Conservation (phyloP, 1,140 invertebrate genomes). For the Gonioctena quinquepunctata region DNA sequence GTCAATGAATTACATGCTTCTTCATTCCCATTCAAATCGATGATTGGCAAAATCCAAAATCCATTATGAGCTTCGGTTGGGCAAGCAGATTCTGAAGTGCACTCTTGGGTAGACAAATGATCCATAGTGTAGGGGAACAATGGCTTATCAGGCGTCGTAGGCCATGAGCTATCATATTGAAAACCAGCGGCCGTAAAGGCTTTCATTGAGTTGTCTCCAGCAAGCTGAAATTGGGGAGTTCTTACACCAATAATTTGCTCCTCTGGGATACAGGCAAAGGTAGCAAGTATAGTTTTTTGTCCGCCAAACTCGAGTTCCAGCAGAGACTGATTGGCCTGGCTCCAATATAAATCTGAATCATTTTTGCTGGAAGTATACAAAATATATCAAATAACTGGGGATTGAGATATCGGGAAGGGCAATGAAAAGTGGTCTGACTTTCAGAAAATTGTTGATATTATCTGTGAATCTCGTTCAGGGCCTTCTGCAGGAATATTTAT, state of each 20-base stretch:
- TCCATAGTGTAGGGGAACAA: constrained; percentile 71
- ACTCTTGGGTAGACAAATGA: constrained; percentile 65
- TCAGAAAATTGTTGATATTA: too few species aligned
- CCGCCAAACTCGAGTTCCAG: constrained; percentile 40
- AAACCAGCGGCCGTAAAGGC: constrained; percentile 59
- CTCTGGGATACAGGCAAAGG: constrained; percentile 43
- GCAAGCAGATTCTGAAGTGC: constrained; percentile 62
- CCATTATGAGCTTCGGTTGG: constrained; percentile 65
- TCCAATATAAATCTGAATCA: constrained; percentile 57
- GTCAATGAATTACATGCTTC: constrained; percentile 65
- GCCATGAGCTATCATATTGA: constrained; percentile 69
- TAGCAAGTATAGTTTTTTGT: constrained; percentile 39
- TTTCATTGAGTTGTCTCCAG: constrained; percentile 58
- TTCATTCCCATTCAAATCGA: constrained; percentile 61
- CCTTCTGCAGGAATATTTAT: too few species aligned
- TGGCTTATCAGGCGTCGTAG: constrained; percentile 56
- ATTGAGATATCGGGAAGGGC: too few species aligned
- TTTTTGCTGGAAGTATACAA: constrained; percentile 70
- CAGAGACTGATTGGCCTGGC: constrained; percentile 23
- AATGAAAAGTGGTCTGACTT: too few species aligned
- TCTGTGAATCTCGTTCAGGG: too few species aligned
- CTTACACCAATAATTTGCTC: constrained; percentile 37
- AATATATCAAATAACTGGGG: too few species aligned
- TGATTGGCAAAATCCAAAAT: constrained; percentile 68
- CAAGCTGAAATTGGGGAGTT: constrained; percentile 42